Evolutionary conservation across 2,888 invertebrate genomes (phyloP).

Genomic region (Mesorhabditis spiculigera): DNA sequence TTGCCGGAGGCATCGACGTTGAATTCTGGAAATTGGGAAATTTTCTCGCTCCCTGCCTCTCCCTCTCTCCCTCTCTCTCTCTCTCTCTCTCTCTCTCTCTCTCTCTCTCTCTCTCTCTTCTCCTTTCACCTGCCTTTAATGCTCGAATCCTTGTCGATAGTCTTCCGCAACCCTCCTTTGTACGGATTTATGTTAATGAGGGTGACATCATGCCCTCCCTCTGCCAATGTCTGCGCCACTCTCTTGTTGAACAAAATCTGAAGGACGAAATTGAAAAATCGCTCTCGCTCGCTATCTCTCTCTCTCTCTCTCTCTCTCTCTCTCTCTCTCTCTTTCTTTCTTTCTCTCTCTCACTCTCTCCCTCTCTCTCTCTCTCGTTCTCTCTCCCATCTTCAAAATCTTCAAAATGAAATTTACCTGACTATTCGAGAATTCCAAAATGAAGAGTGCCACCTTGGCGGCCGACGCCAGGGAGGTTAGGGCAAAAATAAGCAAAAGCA

Average conservation of each 20-base stretch:
- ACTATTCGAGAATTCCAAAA: background rate
- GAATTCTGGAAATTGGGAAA: background rate
- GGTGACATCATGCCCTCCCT: constrained; percentile 46
- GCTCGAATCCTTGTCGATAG: background rate
- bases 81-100: no score
- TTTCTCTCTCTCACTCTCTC: no score
- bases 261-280: background rate
- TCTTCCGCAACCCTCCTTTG: background rate
- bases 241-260: constrained; percentile 39
- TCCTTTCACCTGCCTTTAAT: background rate
- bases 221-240: constrained; percentile 33
- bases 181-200: constrained; percentile 23
- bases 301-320: no score
- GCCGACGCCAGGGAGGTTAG: no score
- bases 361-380: no score
- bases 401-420: background rate
- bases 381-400: no score
- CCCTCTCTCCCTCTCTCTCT: no score
- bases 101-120: no score
- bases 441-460: background rate
- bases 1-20: background rate
- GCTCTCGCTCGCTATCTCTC: no score
- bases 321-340: no score
- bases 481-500: background rate
- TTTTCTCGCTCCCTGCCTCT: no score